Percentiles rank a stretch among this genome's conserved stretches.
Evolutionary conservation across 2,113 vertebrate species (phyloP).

Genomic region (Pogonocichla stellata): DNA sequence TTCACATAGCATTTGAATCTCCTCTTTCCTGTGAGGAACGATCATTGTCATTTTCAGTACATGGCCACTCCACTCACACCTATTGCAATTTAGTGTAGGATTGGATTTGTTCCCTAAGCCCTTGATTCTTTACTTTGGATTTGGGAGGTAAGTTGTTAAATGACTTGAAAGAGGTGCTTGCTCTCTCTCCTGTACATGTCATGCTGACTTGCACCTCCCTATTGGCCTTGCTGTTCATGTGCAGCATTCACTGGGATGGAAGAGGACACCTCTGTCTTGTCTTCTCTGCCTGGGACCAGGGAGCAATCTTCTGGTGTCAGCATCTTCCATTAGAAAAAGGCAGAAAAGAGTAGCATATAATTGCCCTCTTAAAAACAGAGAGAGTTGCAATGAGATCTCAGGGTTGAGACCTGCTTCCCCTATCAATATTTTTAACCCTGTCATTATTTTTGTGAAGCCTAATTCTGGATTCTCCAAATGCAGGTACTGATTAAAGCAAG

Average conservation of each 20-base stretch:
- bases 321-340: background rate
- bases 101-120: background rate
- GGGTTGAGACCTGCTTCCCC: background rate
- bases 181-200: fast-evolving
- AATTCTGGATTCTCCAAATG: background rate
- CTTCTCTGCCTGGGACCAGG: background rate
- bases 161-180: background rate
- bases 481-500: background rate
- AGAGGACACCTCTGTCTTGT: background rate
- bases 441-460: background rate
- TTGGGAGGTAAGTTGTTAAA: background rate
- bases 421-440: background rate
- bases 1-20: background rate
- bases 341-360: background rate
- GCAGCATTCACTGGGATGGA: background rate
- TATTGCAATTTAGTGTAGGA: background rate
- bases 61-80: background rate
- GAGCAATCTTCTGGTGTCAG: background rate
- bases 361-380: background rate
- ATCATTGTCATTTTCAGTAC: background rate
- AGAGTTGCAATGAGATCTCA: background rate
- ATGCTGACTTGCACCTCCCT: background rate
- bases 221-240: background rate
- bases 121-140: background rate
- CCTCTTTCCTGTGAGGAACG: background rate